phyloP scores from a whole-genome alignment of 2,888 invertebrate species.

The Eristalinus sepulchralis region DNA sequence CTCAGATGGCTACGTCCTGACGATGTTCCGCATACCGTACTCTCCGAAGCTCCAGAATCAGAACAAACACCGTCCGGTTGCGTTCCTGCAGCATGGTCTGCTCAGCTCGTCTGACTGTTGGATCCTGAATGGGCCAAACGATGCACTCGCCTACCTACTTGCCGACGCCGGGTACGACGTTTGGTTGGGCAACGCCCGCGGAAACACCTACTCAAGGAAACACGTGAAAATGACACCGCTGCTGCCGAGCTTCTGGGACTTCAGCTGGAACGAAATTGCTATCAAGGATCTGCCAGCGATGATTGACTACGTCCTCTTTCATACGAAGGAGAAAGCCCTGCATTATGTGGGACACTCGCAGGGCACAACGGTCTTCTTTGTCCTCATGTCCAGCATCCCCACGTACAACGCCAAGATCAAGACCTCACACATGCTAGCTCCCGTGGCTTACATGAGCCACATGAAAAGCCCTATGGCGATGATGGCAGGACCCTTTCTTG shows the following conservation, averaged over 20 bases:
- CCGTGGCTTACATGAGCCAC: constrained; percentile 84
- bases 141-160: constrained; percentile 81
- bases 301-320: constrained; percentile 84
- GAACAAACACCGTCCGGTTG: constrained; percentile 80
- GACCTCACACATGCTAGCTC: constrained; percentile 83
- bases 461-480: constrained; percentile 81
- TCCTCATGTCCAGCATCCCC: constrained; percentile 82
- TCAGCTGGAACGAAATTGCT: constrained; percentile 93
- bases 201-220: constrained; percentile 82
- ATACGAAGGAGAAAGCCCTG: constrained; percentile 32
- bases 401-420: constrained; percentile 81
- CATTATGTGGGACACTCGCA: constrained; percentile 94
- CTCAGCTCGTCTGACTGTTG: constrained; percentile 90
- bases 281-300: constrained; percentile 91
- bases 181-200: constrained; percentile 89
- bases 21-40: constrained; percentile 88
- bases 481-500: constrained; percentile 79
- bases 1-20: constrained; percentile 90
- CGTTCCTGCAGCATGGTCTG: constrained; percentile 90
- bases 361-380: constrained; percentile 89
- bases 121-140: constrained; percentile 86
- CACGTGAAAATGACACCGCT: constrained; percentile 75
- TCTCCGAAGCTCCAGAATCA: constrained; percentile 48
- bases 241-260: constrained; percentile 65
- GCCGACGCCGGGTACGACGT: constrained; percentile 86